Conservation (phyloP, 37 sponge, comb jelly and placozoan species). For the Ephydatia muelleri region DNA sequence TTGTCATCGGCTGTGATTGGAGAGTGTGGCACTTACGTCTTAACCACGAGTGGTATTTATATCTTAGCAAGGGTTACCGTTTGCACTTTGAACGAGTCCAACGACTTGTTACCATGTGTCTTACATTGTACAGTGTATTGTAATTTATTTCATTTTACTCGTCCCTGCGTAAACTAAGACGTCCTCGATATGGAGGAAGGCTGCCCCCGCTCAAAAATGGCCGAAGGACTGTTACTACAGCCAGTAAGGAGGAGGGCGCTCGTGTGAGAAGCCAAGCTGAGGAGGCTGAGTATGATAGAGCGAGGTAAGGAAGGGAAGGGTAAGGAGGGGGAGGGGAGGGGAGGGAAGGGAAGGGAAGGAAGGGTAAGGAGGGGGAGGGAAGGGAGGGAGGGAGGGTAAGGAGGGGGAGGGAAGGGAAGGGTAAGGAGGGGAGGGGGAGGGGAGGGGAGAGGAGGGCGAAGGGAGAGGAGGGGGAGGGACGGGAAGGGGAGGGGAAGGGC, state of each 20-base stretch:
- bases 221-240: neutral
- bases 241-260: neutral
- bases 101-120: too few species aligned
- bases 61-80: too few species aligned
- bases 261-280: neutral
- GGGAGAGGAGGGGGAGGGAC: constrained; percentile 37
- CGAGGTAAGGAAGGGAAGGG: too few species aligned
- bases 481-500: too few species aligned
- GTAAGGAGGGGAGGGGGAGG: constrained; percentile 22
- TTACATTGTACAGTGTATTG: too few species aligned
- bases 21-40: too few species aligned
- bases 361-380: neutral
- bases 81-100: too few species aligned
- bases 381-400: neutral
- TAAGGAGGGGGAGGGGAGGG: neutral
- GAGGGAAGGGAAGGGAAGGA: neutral
- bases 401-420: constrained; percentile 35
- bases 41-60: too few species aligned
- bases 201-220: neutral
- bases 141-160: neutral
- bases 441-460: constrained; percentile 42
- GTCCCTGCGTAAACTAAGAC: constrained; percentile 61
- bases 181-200: constrained; percentile 69
- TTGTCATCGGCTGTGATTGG: too few species aligned
- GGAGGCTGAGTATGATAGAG: too few species aligned